A percentile compares a stretch with the other conserved stretches of the same genome.
phyloP scores from a whole-genome alignment of 2,113 vertebrate genomes.

The Motacilla tschutschensis region DNA sequence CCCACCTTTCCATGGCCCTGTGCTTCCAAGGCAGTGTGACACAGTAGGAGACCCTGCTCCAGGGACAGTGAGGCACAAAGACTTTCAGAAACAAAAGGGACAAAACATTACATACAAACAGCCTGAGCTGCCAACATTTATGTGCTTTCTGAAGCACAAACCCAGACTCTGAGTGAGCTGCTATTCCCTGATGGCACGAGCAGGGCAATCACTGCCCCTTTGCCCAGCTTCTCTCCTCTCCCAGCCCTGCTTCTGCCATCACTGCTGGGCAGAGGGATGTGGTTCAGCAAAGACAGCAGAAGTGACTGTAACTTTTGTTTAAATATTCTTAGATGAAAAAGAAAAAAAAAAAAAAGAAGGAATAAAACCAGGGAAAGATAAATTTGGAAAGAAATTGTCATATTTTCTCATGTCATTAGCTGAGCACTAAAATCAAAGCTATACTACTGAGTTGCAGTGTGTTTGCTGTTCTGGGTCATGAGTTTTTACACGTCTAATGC shows the following conservation, averaged over 20 bases:
- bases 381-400: neutral
- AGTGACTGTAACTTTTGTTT: neutral
- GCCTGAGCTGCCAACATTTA: neutral
- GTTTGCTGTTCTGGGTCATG: neutral
- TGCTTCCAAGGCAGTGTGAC: accelerated
- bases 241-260: neutral
- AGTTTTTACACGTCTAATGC: conserved; percentile 2
- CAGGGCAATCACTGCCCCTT: neutral
- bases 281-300: neutral
- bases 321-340: neutral
- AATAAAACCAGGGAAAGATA: neutral
- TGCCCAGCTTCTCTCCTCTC: neutral
- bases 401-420: conserved; percentile 30
- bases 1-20: no score
- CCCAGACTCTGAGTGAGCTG: neutral
- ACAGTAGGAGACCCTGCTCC: neutral
- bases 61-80: neutral
- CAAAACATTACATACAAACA: neutral
- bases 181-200: accelerated
- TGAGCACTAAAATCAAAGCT: conserved; percentile 28
- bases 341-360: neutral
- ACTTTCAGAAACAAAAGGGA: neutral
- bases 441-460: neutral
- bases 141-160: neutral
- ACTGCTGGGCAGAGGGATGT: neutral